These are phyloP conservation scores for Pandion haliaetus DNA, from an alignment of 2,113 vertebrate species.

Conservation along the genomic window DNA sequence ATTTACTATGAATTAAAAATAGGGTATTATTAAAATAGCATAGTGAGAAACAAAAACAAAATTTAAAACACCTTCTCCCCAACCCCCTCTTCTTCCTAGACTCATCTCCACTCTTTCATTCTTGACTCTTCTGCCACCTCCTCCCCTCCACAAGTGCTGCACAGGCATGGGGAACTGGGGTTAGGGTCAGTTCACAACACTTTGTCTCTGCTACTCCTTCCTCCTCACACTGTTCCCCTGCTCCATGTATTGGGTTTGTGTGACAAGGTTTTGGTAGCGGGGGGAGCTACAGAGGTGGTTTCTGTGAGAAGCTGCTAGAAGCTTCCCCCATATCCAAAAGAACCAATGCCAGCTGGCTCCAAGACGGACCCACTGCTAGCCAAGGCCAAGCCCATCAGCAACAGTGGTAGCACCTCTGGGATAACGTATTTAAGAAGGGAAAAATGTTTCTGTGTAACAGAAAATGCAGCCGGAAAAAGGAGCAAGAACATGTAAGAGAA, in stretches of 20 bases:
- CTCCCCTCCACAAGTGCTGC: background rate
- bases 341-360: too few species aligned
- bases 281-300: too few species aligned
- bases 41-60: background rate
- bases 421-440: too few species aligned
- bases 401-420: too few species aligned
- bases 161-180: background rate
- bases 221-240: background rate
- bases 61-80: background rate
- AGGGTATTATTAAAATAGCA: background rate
- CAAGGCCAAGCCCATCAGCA: too few species aligned
- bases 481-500: too few species aligned
- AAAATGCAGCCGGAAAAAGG: too few species aligned
- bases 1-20: background rate
- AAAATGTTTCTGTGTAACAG: too few species aligned
- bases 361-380: too few species aligned
- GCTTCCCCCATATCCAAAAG: too few species aligned
- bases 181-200: background rate
- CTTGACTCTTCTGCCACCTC: background rate
- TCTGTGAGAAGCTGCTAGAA: too few species aligned
- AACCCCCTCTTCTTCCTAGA: background rate
- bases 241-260: background rate
- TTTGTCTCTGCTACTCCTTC: background rate
- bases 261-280: too few species aligned
- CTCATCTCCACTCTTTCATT: background rate